Evolutionary conservation across 2,113 vertebrate genomes (phyloP).

Genomic region (Eurystomus gularis): DNA sequence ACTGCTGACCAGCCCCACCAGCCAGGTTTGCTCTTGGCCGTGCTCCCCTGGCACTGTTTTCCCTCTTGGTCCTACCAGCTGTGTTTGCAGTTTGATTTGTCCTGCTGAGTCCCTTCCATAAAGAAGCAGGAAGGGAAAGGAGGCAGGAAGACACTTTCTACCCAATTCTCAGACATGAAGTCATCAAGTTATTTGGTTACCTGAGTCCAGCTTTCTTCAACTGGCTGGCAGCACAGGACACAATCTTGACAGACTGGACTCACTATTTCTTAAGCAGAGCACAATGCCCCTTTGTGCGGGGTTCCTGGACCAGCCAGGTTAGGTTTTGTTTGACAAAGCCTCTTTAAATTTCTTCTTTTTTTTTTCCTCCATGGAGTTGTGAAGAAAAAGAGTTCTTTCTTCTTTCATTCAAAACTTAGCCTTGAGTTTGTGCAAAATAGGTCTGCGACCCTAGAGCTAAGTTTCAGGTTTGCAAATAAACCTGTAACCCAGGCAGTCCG

Average conservation of each 20-base stretch:
- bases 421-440: neutral
- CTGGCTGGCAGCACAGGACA: neutral
- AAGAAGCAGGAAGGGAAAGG: neutral
- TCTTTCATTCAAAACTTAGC: neutral
- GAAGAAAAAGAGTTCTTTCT: conserved; percentile 58
- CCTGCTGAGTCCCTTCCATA: neutral
- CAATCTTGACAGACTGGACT: conserved; percentile 18
- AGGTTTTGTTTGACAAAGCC: conserved; percentile 49
- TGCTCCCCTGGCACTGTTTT: neutral
- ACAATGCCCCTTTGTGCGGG: conserved; percentile 1
- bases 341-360: conserved; percentile 23
- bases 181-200: conserved; percentile 20
- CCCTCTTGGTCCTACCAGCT: neutral
- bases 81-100: neutral
- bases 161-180: conserved; percentile 33
- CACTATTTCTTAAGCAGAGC: neutral
- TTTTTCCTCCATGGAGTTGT: neutral
- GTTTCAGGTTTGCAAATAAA: conserved; percentile 37
- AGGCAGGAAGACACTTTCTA: neutral
- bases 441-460: neutral
- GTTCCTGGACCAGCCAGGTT: neutral
- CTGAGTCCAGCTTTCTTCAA: neutral
- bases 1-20: neutral
- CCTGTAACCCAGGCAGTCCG: neutral
- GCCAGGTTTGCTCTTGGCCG: neutral